Base-by-base conservation (phyloP, 2,113 vertebrate genomes). In the Colaptes auratus region DNA sequence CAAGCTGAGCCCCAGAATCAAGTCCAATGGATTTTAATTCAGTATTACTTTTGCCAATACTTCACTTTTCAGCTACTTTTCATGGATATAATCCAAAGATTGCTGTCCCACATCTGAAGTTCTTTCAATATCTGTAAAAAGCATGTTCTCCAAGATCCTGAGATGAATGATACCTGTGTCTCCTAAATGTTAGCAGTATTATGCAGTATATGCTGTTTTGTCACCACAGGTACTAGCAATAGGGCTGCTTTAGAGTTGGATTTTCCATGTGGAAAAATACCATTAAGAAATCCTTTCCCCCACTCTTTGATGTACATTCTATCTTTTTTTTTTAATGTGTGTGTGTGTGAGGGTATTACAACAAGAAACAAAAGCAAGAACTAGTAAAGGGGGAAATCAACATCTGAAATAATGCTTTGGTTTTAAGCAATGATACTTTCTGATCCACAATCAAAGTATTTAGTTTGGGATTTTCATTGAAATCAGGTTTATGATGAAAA, bases 381-480 rank as follows among this genome's bases (percentile, higher is more conserved):
- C 9, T 86, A 16, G 52, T 16, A 44, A 83, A 48, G 21, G 7
- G 15, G 7, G 42, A 60, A 88, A 81, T 93, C 42, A 71, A 67
- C 61, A 58, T 69, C 59, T 76, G 78, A 94, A 92, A 63, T 59
- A 60, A 17, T 55, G 12, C 78, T 82, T 82, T 25, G 20, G 1
- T 84, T 94, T 87, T 17, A 42, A 59, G 79, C 70, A 79, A 63
- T 86, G 33, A 24, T 72, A 63, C 46, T 86, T 93, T 88, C 52
- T 74, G 56, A 63, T 88, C 30, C 16, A 23, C 46, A 53, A 75
- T 81, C 60, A 44, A 36, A 60, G 27, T 55, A 23, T 81, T 90
- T 83, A 5, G 10, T 82, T 92, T 58, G n/a, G 39, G 84, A 59
- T 86, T 94, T 91, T 88, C 36, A 64, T 27, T 81, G 90, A 88